phyloP scores from a whole-genome alignment of 2,113 vertebrate species.

The Bagarius yarrelli region DNA sequence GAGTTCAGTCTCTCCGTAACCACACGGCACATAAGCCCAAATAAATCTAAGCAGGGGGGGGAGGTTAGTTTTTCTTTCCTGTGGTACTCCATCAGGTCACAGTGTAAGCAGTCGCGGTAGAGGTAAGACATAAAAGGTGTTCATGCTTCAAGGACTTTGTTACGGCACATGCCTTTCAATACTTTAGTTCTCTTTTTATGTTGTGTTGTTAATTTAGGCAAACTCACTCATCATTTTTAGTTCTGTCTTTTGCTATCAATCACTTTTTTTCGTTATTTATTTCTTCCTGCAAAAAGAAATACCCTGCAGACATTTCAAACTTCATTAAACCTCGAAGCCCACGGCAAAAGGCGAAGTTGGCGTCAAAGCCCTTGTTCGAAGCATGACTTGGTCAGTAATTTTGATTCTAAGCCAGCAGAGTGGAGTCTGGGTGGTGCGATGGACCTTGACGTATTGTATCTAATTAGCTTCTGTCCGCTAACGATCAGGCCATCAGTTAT shows the following conservation, averaged over 20 bases:
- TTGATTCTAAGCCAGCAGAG: neutral
- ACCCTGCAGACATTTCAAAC: slow-evolving; percentile 6
- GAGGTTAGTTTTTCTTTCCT: neutral
- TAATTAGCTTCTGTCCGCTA: slow-evolving; percentile 38
- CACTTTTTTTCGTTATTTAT: neutral
- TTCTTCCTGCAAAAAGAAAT: slow-evolving; percentile 3
- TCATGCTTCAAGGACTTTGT: neutral
- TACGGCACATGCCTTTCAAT: neutral
- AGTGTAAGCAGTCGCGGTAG: neutral
- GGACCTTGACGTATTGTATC: slow-evolving; percentile 18
- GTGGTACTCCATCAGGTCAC: neutral
- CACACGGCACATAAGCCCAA: neutral
- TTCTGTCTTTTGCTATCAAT: neutral
- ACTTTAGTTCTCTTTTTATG: neutral
- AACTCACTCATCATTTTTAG: neutral
- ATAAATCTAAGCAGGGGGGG: neutral
- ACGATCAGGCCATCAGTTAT: slow-evolving; percentile 28
- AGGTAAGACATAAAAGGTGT: slow-evolving; percentile 13
- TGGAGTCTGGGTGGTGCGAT: slow-evolving; percentile 16
- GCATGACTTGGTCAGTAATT: slow-evolving; percentile 25
- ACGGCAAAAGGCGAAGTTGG: neutral
- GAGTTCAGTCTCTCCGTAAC: neutral
- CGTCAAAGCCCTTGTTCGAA: slow-evolving; percentile 18
- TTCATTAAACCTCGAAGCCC: slow-evolving; percentile 12
- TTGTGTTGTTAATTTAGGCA: neutral